Percentiles rank a stretch among this genome's conserved stretches.
phyloP scores from a whole-genome alignment of 1,140 invertebrate genomes.

The Samia ricini region DNA sequence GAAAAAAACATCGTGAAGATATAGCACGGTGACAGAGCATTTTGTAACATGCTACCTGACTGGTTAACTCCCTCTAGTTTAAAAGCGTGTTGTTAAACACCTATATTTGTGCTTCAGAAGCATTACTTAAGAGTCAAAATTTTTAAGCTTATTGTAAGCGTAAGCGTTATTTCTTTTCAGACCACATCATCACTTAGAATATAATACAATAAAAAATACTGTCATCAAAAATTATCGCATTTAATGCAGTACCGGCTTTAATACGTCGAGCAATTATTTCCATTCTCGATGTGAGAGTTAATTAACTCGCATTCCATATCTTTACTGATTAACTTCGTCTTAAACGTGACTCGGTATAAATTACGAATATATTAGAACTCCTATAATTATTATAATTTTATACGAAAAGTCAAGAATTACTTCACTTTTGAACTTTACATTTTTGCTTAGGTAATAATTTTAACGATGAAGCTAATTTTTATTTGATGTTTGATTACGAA shows the following conservation, averaged over 20 bases:
- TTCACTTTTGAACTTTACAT: background rate
- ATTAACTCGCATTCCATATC: conserved; percentile 44
- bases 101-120: too few relatives aligned
- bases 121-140: too few relatives aligned
- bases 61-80: too few relatives aligned
- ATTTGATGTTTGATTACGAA: too few relatives aligned
- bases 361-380: conserved; percentile 29
- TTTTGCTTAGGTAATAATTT: background rate
- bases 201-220: too few relatives aligned
- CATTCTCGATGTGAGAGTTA: conserved; percentile 36
- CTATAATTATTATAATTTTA: conserved; percentile 28
- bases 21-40: too few relatives aligned
- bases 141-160: too few relatives aligned
- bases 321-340: conserved; percentile 39
- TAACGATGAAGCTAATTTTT: background rate
- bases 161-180: too few relatives aligned
- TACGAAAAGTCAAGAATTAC: conserved; percentile 7
- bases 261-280: conserved; percentile 34
- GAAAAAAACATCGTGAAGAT: too few relatives aligned
- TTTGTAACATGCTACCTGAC: too few relatives aligned
- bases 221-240: background rate
- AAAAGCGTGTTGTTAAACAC: too few relatives aligned
- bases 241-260: background rate
- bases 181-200: too few relatives aligned
- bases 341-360: conserved; percentile 27